phyloP scores from a whole-genome alignment of 2,113 vertebrate species.

The Podilymbus podiceps region DNA sequence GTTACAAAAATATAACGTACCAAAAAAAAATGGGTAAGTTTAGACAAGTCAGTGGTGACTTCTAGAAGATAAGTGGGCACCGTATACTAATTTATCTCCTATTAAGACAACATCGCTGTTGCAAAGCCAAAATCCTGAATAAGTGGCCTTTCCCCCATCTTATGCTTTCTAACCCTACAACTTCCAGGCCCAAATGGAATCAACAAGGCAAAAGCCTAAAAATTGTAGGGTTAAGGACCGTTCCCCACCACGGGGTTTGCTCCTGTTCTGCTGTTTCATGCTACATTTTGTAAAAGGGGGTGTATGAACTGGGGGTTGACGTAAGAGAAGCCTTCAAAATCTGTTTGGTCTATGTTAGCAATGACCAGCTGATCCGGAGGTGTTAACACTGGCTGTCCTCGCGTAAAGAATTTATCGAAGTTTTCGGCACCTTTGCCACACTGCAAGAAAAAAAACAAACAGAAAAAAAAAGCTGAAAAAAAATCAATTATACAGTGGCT shows the following conservation, averaged over 20 bases:
- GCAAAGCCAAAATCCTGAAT: constrained; percentile 46
- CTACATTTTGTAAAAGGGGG: constrained; percentile 82
- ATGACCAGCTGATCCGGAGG: constrained; percentile 97
- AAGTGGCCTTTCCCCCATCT: constrained; percentile 12
- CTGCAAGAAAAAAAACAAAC: constrained; percentile 69
- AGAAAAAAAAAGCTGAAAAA: not conserved
- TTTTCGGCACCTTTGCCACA: constrained; percentile 97
- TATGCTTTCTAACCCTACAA: constrained; percentile 59
- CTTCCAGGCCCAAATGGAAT: constrained; percentile 67
- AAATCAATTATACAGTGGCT: not conserved
- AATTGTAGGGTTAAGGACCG: constrained; percentile 62
- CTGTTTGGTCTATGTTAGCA: constrained; percentile 96
- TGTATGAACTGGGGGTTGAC: constrained; percentile 92
- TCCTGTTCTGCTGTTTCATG: constrained; percentile 75
- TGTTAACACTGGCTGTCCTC: constrained; percentile 93
- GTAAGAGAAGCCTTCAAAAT: constrained; percentile 96
- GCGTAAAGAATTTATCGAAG: constrained; percentile 98
- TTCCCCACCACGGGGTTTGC: not conserved
- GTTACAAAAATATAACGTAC: constrained; percentile 57
- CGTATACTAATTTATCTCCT: not conserved
- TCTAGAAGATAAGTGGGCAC: constrained; percentile 28
- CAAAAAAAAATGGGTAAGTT: constrained; percentile 32
- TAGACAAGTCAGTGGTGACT: constrained; percentile 21
- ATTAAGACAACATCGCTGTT: not conserved
- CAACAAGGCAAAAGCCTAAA: constrained; percentile 58